phyloP scores from a whole-genome alignment of 1,140 invertebrate species.

The Globodera rostochiensis region DNA sequence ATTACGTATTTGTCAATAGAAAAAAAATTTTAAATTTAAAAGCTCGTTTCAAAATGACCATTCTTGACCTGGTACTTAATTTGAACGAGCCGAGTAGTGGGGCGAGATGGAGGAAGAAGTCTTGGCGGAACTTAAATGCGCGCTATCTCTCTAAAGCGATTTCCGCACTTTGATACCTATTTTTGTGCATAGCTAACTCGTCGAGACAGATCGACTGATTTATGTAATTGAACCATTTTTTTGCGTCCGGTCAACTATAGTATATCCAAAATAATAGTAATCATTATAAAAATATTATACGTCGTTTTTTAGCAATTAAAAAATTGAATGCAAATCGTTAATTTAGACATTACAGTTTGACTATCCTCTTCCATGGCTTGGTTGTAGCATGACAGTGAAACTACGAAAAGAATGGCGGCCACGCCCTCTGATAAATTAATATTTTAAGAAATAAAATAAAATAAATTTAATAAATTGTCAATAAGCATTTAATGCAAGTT shows the following conservation, averaged over 20 bases:
- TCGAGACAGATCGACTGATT: too few relatives aligned
- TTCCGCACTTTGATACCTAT: too few relatives aligned
- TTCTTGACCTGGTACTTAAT: not conserved
- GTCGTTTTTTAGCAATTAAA: not conserved
- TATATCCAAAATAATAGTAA: too few relatives aligned
- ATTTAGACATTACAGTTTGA: conserved; percentile 6
- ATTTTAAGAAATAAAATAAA: not conserved
- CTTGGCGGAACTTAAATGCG: too few relatives aligned
- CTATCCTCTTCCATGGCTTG: conserved; percentile 36
- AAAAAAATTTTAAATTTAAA: not conserved
- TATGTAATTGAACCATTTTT: not conserved
- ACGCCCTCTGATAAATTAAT: conserved; percentile 26
- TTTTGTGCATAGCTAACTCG: not conserved
- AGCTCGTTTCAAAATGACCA: not conserved
- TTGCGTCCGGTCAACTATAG: not conserved
- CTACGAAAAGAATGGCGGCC: conserved; percentile 38
- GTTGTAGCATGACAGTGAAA: conserved; percentile 36
- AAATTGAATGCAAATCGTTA: not conserved
- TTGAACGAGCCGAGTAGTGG: not conserved
- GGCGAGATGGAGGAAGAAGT: not conserved
- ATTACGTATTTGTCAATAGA: too few relatives aligned
- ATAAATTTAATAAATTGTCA: not conserved
- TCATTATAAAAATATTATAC: too few relatives aligned
- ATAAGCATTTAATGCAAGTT: not conserved
- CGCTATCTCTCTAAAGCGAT: too few relatives aligned